Evolutionary conservation across 2,797 vertebrate genomes (phyloP).

Genomic region (Chrysocyon brachyurus): DNA sequence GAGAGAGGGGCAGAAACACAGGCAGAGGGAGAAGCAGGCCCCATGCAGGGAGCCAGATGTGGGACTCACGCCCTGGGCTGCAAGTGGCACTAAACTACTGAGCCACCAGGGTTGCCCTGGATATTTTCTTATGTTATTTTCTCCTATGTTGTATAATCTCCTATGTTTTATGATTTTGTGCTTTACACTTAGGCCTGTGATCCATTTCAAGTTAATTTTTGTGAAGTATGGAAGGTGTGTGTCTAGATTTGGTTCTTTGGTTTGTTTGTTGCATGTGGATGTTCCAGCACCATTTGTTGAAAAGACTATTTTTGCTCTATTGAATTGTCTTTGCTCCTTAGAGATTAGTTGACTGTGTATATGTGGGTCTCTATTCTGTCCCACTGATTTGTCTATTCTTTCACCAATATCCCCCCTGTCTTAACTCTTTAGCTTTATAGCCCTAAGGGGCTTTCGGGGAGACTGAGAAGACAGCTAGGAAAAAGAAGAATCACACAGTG

Average conservation of each 20-base stretch:
- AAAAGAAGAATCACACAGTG: neutral
- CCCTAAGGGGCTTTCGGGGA: neutral
- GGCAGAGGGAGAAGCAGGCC: too few species aligned
- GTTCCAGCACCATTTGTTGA: neutral
- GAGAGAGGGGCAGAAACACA: too few species aligned
- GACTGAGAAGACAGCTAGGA: neutral
- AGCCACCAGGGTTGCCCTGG: neutral
- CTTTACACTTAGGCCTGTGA: neutral
- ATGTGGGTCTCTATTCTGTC: neutral
- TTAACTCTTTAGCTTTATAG: neutral
- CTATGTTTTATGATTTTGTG: neutral
- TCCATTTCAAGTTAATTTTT: neutral
- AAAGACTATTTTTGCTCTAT: neutral
- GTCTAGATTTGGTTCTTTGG: neutral
- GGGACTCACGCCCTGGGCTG: too few species aligned
- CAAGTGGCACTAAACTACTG: too few species aligned
- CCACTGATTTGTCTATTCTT: neutral
- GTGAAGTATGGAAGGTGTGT: neutral
- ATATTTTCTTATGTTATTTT: neutral
- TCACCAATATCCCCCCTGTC: neutral
- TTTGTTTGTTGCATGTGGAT: neutral
- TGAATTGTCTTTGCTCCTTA: neutral
- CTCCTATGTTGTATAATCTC: neutral
- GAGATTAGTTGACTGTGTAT: neutral
- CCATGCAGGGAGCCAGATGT: too few species aligned